These are phyloP conservation scores for Syngnathus floridae DNA, from an alignment of 2,113 vertebrate species.

Conservation along the genomic window DNA sequence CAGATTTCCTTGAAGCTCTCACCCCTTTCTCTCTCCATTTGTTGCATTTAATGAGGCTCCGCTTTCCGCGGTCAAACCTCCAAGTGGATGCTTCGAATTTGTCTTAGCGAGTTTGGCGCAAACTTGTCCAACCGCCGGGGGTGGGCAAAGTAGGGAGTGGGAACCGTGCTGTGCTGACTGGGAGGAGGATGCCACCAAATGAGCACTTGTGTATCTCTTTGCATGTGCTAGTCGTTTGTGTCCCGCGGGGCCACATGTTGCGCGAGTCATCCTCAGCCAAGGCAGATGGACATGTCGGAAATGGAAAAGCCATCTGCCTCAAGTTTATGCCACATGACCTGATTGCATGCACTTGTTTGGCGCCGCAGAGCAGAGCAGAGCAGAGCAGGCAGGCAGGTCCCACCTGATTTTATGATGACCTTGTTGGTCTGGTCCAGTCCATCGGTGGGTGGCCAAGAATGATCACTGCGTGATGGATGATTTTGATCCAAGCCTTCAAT, in stretches of 20 bases:
- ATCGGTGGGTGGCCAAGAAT: no score
- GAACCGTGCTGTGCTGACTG: background rate
- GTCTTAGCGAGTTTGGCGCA: slow-evolving; percentile 33
- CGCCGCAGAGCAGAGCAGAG: no score
- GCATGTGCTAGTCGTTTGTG: slow-evolving; percentile 18
- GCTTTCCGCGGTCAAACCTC: slow-evolving; percentile 29
- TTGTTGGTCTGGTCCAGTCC: no score
- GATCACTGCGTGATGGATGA: no score
- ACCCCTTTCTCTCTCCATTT: background rate
- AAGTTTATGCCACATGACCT: no score
- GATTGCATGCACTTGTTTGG: no score
- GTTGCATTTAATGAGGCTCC: slow-evolving; percentile 20
- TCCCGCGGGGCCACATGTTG: slow-evolving; percentile 22
- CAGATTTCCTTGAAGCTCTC: no score
- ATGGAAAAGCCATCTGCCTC: no score
- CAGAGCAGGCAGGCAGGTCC: no score
- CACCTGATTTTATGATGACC: no score
- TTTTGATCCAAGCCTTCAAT: no score
- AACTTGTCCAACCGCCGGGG: slow-evolving; percentile 15
- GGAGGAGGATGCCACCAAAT: slow-evolving; percentile 37
- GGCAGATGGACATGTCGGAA: background rate
- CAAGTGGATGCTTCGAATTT: slow-evolving; percentile 57
- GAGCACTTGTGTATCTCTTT: slow-evolving; percentile 30
- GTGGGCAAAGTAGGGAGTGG: background rate
- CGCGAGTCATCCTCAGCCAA: slow-evolving; percentile 14